Evolutionary conservation across 2,113 vertebrate genomes (phyloP).

Genomic region (Platysternon megacephalum): DNA sequence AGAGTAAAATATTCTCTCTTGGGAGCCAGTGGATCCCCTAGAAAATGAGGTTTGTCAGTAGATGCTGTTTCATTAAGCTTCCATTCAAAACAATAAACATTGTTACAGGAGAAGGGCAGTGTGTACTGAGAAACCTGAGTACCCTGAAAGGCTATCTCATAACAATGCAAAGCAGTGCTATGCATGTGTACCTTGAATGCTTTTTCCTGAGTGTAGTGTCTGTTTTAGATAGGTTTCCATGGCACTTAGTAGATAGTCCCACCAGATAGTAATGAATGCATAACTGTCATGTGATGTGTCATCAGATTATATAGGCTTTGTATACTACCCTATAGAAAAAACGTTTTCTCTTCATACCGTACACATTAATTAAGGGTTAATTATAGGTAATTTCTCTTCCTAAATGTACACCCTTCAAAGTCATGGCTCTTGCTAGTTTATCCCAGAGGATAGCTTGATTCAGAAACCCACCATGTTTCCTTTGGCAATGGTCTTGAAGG

Average conservation of each 20-base stretch:
- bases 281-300: not conserved
- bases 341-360: not conserved
- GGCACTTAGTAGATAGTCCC: not conserved
- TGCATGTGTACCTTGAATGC: not conserved
- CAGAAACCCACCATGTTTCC: not conserved
- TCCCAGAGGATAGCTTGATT: not conserved
- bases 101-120: not conserved
- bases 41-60: not conserved
- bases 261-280: not conserved
- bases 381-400: not conserved
- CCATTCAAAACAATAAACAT: not conserved
- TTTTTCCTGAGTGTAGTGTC: not conserved
- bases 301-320: not conserved
- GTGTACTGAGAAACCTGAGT: conserved; percentile 18
- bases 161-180: not conserved
- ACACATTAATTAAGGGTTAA: not conserved
- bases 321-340: not conserved
- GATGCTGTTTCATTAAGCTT: not conserved
- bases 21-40: not conserved
- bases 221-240: not conserved
- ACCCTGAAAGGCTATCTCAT: not conserved
- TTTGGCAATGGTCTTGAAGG: not conserved
- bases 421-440: not conserved
- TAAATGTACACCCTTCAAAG: not conserved
- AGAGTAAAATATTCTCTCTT: not conserved